Evolutionary conservation across 2,797 vertebrate genomes (phyloP), one percentile per base, ranked within the genome.

Genomic region (Alosa sapidissima): DNA sequence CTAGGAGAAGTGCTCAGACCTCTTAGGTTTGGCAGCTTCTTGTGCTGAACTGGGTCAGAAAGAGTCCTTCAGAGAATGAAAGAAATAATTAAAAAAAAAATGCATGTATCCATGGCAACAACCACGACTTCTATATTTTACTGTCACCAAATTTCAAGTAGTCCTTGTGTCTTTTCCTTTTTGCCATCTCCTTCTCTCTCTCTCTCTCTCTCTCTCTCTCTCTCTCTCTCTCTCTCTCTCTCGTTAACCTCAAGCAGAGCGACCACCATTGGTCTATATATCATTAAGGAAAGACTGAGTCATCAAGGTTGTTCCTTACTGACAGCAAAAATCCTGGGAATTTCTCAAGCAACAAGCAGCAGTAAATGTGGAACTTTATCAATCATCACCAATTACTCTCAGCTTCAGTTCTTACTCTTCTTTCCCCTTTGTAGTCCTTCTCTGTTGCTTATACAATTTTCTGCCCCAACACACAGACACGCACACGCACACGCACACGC

Each of bases 31-130:
- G 68, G 68, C 28, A 72, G 68, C 68, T 1, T 1, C 28, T 45
- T 19, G 41, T n/a, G 41, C 51, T 62, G 36, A 87, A 82, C 58
- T 84, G 83, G 81, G 36, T 81, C 78, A 52, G 75, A 68, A 11
- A 81, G 81, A 78, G 83, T 33, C 49, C n/a, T 60, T 54, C 58
- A 36, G 36, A 68, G 24, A 72, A 82, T 45, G 36, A 81, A 5
- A 55, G 54, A 55, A 1, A 55, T 19, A 51, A 52, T 52, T 10
- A 11, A 16, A 52, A 52, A 52, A 68, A 14, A 54, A 58, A 75
- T 45, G 72, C 41, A 21, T 78, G 72, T 78, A 78, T 78, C 72
- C 72, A 78, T 78, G 72, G 72, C 36, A 78, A 78, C 72, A 47
- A 78, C 36, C 21, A 41, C 5, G 72, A 78, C 41, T 78, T 78